Evolutionary conservation across 2,113 vertebrate species (phyloP).

Genomic region (Pleuronectes platessa): DNA sequence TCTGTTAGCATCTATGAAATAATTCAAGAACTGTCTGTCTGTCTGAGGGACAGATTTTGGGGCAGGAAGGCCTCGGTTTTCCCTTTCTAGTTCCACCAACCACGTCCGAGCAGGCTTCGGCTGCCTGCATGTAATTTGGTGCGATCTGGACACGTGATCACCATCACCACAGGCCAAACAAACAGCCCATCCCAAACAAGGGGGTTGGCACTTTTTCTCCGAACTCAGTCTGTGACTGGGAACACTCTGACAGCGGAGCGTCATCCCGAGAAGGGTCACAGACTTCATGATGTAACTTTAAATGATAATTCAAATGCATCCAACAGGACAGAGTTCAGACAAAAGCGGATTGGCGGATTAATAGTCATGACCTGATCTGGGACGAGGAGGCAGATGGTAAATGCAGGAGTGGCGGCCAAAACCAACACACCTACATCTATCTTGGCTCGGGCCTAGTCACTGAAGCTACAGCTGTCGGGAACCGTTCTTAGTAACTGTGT

Average conservation of each 20-base stretch:
- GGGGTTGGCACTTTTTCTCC: neutral
- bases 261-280: neutral
- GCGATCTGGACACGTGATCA: too few relatives aligned
- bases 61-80: too few relatives aligned
- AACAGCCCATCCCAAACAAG: too few relatives aligned
- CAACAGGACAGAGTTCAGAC: constrained; percentile 5
- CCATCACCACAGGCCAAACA: too few relatives aligned
- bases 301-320: constrained; percentile 18
- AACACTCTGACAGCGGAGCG: neutral
- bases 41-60: too few relatives aligned
- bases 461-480: constrained; percentile 2
- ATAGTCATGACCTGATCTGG: constrained; percentile 28
- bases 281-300: constrained; percentile 2
- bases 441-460: neutral
- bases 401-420: constrained; percentile 17
- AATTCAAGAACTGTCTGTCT: too few relatives aligned
- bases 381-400: constrained; percentile 28
- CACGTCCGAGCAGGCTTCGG: too few relatives aligned
- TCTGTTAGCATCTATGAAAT: neutral
- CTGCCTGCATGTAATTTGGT: too few relatives aligned
- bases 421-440: constrained; percentile 26
- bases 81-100: too few relatives aligned
- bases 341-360: constrained; percentile 19
- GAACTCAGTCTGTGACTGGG: constrained; percentile 2
- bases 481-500: neutral